A percentile compares a stretch with the other conserved stretches of the same genome.
Evolutionary conservation across 1,140 invertebrate genomes (phyloP).

Genomic region (Chymomyza costata): DNA sequence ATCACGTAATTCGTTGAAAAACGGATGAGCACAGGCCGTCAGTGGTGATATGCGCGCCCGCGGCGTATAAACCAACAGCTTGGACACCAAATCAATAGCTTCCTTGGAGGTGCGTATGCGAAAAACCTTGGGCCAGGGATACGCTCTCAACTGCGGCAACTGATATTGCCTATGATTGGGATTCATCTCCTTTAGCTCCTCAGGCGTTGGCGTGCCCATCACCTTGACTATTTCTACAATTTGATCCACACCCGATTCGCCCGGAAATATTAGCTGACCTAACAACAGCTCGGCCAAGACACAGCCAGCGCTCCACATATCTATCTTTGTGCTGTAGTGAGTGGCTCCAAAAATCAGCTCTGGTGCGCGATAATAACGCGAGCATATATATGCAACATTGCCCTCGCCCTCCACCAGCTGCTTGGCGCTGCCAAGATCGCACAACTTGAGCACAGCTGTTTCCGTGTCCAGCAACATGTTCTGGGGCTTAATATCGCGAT

Average conservation of each 20-base stretch:
- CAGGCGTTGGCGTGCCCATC: conserved; percentile 97
- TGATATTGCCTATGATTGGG: conserved; percentile 99
- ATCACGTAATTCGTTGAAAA: conserved; percentile 53
- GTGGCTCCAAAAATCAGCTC: conserved; percentile 99
- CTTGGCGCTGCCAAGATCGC: conserved; percentile 99
- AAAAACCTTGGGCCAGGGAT: conserved; percentile 97
- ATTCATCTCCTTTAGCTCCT: conserved; percentile 99
- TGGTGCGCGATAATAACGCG: conserved; percentile 98
- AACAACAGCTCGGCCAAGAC: conserved; percentile 98
- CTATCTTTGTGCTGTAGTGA: conserved; percentile 99
- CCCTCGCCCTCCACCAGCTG: conserved; percentile 96
- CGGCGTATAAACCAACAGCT: conserved; percentile 50
- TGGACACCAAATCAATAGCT: conserved; percentile 58
- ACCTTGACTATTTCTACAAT: conserved; percentile 99
- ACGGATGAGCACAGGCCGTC: conserved; percentile 50
- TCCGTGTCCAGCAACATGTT: conserved; percentile 97
- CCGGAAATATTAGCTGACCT: conserved; percentile 99
- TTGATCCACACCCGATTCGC: conserved; percentile 99
- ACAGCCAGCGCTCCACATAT: conserved; percentile 99
- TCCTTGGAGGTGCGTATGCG: conserved; percentile 48
- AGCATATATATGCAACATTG: conserved; percentile 99
- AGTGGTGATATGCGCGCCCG: conserved; percentile 30
- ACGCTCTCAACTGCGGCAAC: conserved; percentile 99
- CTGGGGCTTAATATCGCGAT: conserved; percentile 99
- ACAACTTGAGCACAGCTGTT: conserved; percentile 96